A percentile compares a stretch with the other conserved stretches of the same genome.
These are phyloP conservation scores for Diplosoma virens DNA, from an alignment of 23 tunicate species.

Conservation along the genomic window DNA sequence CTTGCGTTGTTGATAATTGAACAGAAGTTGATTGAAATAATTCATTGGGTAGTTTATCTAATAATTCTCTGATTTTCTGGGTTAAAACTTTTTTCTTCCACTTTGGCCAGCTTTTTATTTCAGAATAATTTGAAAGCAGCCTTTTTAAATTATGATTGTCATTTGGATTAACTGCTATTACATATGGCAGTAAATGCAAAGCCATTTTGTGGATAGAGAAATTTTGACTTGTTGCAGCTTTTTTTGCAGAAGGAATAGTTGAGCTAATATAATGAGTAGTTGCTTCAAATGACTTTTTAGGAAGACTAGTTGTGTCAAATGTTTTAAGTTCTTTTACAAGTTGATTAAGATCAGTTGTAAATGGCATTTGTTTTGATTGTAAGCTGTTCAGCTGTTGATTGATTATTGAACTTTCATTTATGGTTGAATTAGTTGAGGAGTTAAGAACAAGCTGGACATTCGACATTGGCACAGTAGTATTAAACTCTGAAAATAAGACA, in stretches of 20 bases:
- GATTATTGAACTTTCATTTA: background rate
- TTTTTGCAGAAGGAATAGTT: background rate
- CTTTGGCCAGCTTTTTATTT: slow-evolving; percentile 34
- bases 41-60: background rate
- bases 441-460: too few relatives aligned
- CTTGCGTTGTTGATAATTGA: background rate
- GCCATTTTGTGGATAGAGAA: slow-evolving; percentile 26
- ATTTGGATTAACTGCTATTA: background rate
- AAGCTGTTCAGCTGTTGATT: background rate
- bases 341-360: background rate
- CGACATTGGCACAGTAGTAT: too few relatives aligned
- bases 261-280: background rate
- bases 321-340: background rate
- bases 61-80: background rate
- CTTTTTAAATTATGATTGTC: background rate
- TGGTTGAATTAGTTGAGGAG: too few relatives aligned
- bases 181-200: background rate
- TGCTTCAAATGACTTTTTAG: background rate
- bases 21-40: background rate
- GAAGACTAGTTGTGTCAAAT: background rate
- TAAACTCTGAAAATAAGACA: too few relatives aligned
- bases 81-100: slow-evolving; percentile 42
- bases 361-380: background rate
- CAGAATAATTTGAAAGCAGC: slow-evolving; percentile 16
- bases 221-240: background rate